phyloP scores from a whole-genome alignment of 2,888 invertebrate species.

The Desoria tigrina region DNA sequence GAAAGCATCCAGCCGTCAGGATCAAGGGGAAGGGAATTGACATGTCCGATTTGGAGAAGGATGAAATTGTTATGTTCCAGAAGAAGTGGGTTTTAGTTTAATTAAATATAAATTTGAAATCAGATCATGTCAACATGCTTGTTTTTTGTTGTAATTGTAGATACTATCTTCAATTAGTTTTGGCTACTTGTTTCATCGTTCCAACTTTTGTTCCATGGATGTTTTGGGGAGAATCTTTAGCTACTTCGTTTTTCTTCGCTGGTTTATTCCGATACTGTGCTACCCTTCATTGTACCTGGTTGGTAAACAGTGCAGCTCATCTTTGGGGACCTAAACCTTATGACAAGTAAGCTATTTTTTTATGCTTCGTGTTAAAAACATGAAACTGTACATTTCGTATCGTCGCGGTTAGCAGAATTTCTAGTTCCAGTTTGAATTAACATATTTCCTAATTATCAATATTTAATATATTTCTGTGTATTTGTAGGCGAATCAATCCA shows the following conservation, averaged over 20 bases:
- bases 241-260: slow-evolving; percentile 79
- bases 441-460: neutral
- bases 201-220: slow-evolving; percentile 76
- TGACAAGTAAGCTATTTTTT: slow-evolving; percentile 59
- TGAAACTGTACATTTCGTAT: too few species aligned
- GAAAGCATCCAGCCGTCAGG: slow-evolving; percentile 87
- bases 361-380: neutral
- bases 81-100: slow-evolving; percentile 66
- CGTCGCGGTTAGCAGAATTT: too few species aligned
- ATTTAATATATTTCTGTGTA: neutral
- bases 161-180: slow-evolving; percentile 49
- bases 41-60: slow-evolving; percentile 80
- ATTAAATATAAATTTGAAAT: neutral
- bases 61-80: slow-evolving; percentile 83
- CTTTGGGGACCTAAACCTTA: slow-evolving; percentile 80
- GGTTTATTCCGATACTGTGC: slow-evolving; percentile 76
- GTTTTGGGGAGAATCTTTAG: slow-evolving; percentile 78
- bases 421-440: neutral
- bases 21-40: slow-evolving; percentile 79
- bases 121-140: neutral
- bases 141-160: slow-evolving; percentile 28
- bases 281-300: slow-evolving; percentile 87
- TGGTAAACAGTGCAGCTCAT: slow-evolving; percentile 93
- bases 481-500: slow-evolving; percentile 47
- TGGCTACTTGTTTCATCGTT: slow-evolving; percentile 48